Evolutionary conservation across 2,888 invertebrate species (phyloP).

Genomic region (Apomyelois bistriatella): DNA sequence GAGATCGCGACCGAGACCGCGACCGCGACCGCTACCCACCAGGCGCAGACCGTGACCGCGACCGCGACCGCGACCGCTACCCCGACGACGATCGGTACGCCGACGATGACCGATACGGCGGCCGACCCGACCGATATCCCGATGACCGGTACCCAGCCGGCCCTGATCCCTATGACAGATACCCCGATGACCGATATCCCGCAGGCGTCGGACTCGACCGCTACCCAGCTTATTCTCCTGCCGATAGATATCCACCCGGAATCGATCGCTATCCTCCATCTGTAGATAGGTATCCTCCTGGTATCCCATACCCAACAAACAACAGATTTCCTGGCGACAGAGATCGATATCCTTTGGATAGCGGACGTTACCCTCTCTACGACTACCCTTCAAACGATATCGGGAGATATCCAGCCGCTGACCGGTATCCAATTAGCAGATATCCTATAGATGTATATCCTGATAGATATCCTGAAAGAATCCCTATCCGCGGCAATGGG

Average conservation of each 20-base stretch:
- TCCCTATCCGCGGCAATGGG: constrained; percentile 50
- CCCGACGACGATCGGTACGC: constrained; percentile 76
- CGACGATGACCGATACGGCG: constrained; percentile 56
- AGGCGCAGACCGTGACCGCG: constrained; percentile 73
- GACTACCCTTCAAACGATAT: constrained; percentile 43
- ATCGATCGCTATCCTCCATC: constrained; percentile 76
- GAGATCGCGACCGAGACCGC: constrained; percentile 49
- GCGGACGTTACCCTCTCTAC: constrained; percentile 56
- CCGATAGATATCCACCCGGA: constrained; percentile 63
- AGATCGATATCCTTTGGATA: constrained; percentile 58
- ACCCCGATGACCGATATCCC: constrained; percentile 74
- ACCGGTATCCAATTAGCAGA: constrained; percentile 63
- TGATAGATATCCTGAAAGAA: constrained; percentile 59
- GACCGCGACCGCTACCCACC: constrained; percentile 62
- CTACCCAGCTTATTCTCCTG: constrained; percentile 52
- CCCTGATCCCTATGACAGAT: constrained; percentile 53
- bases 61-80: constrained; percentile 76
- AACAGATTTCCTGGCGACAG: constrained; percentile 47
- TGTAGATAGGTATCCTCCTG: constrained; percentile 74
- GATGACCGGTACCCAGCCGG: constrained; percentile 55
- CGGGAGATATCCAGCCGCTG: constrained; percentile 52
- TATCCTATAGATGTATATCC: constrained; percentile 61
- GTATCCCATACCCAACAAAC: constrained; percentile 20
- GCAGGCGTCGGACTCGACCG: constrained; percentile 52
- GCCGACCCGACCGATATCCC: constrained; percentile 51